phyloP scores from a whole-genome alignment of 2,113 vertebrate species.

The Sminthopsis crassicaudata region DNA sequence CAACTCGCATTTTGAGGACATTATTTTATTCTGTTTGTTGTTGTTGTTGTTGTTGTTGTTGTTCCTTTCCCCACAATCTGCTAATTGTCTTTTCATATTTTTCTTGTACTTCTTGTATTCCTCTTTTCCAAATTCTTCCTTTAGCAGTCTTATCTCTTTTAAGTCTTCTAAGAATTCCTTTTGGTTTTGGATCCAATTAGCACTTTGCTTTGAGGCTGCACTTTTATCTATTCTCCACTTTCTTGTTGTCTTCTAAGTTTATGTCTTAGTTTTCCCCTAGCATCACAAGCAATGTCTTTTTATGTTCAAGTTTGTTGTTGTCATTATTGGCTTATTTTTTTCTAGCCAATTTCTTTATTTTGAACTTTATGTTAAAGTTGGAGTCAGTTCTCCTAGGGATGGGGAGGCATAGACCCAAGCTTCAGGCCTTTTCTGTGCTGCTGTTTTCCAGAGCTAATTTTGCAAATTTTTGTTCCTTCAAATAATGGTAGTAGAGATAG shows the following conservation, averaged over 20 bases:
- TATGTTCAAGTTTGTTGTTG: not conserved
- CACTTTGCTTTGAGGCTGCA: not conserved
- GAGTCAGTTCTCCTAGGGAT: not conserved
- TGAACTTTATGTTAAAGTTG: not conserved
- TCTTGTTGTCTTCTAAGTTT: not conserved
- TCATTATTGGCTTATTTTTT: not conserved
- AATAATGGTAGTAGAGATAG: not conserved
- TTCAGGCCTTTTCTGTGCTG: not conserved
- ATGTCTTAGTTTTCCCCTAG: not conserved
- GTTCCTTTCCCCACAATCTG: not conserved
- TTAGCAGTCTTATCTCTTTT: not conserved
- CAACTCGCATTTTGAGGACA: too few species aligned
- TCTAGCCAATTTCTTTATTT: not conserved
- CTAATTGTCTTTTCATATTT: not conserved
- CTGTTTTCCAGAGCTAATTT: not conserved
- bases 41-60: not conserved
- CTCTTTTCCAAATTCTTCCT: not conserved
- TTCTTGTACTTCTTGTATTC: not conserved
- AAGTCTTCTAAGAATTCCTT: not conserved
- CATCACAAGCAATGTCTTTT: not conserved
- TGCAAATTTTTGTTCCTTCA: not conserved
- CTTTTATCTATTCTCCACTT: not conserved
- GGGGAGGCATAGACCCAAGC: not conserved
- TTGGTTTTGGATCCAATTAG: not conserved
- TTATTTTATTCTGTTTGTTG: not conserved